Conservation (phyloP, 23 tunicate genomes). For the Styela plicata region DNA sequence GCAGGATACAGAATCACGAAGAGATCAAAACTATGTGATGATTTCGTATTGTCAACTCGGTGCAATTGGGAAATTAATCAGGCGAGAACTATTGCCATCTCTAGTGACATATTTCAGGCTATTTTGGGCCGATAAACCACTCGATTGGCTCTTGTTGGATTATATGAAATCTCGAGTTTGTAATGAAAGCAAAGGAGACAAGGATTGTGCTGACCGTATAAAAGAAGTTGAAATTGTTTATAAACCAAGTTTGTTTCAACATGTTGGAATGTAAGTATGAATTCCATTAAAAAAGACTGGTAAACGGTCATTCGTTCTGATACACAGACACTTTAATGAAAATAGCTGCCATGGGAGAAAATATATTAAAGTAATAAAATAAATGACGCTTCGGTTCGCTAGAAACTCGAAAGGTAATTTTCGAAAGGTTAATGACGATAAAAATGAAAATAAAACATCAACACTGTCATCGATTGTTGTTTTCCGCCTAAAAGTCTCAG, state of each 20-base stretch:
- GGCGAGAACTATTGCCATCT: conserved; percentile 28
- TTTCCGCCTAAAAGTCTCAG: no score
- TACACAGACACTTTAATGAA: no score
- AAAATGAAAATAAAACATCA: no score
- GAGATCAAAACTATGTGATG: not conserved
- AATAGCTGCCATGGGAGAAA: no score
- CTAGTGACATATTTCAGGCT: not conserved
- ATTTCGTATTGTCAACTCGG: conserved; percentile 31
- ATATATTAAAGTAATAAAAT: no score
- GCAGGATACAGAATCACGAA: conserved; percentile 8
- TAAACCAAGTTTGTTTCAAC: conserved; percentile 35
- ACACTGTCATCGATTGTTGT: no score
- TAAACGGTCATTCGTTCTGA: no score
- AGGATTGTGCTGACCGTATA: not conserved
- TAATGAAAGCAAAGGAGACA: not conserved
- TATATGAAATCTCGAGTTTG: conserved; percentile 14
- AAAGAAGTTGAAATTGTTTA: not conserved
- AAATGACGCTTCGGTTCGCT: no score
- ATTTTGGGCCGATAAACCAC: conserved; percentile 28
- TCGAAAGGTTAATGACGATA: no score
- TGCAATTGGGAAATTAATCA: conserved; percentile 18
- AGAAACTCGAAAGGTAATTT: no score
- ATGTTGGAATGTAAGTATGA: conserved; percentile 38
- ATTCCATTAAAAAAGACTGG: no score
- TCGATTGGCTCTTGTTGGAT: conserved; percentile 28